A percentile compares a stretch with the other conserved stretches of the same genome.
Evolutionary conservation across 2,888 invertebrate genomes (phyloP).

Genomic region (Dryocosmus kuriphilus): DNA sequence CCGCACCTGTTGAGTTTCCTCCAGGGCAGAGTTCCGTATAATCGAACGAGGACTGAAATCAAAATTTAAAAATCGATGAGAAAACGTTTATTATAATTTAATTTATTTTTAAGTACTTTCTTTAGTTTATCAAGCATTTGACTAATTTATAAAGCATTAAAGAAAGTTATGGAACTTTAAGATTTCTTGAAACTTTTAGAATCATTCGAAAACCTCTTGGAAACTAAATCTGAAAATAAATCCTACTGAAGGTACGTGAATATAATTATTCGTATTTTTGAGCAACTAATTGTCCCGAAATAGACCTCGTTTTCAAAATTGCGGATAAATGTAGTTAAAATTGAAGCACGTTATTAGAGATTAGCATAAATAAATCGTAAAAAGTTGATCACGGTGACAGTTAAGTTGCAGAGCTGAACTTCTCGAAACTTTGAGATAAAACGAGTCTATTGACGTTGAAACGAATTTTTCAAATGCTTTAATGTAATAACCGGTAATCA

Average conservation of each 20-base stretch:
- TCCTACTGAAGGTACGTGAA: background rate
- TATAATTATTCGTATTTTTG: background rate
- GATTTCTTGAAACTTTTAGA: background rate
- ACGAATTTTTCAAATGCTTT: background rate
- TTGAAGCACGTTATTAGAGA: background rate
- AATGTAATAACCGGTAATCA: conserved; percentile 24
- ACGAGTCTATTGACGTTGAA: background rate
- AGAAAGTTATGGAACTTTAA: background rate
- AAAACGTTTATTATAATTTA: background rate
- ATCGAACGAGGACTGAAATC: conserved; percentile 88
- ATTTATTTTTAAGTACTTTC: background rate
- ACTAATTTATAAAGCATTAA: no score
- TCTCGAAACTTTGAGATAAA: conserved; percentile 3
- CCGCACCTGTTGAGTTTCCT: conserved; percentile 77
- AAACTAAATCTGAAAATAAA: background rate
- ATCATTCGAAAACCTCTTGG: background rate
- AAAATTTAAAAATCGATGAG: background rate
- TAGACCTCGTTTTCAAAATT: background rate
- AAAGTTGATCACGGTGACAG: background rate
- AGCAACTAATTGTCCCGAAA: background rate
- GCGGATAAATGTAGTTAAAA: background rate
- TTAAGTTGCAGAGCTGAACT: background rate
- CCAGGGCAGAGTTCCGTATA: conserved; percentile 92
- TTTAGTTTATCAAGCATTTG: background rate
- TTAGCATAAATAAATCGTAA: background rate